Percentiles rank a stretch among this genome's conserved stretches.
phyloP scores from a whole-genome alignment of 2,888 invertebrate genomes.

The Acleris holmiana region DNA sequence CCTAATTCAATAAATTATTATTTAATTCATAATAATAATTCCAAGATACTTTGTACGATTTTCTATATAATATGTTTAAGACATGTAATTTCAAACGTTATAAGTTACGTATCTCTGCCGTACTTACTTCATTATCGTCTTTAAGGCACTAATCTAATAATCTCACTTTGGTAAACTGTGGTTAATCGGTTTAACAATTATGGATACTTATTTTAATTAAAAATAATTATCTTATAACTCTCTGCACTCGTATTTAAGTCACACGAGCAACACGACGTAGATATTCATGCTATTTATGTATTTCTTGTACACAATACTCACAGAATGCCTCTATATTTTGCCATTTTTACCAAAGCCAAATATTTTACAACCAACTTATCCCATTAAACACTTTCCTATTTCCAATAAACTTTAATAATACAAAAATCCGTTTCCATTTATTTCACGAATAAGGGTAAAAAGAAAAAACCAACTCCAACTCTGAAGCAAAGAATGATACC shows the following conservation, averaged over 20 bases:
- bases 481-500: too few relatives aligned
- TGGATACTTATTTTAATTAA: conserved; percentile 41
- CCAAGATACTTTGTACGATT: conserved; percentile 80
- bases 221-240: conserved; percentile 28
- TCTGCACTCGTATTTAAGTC: too few relatives aligned
- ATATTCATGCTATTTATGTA: conserved; percentile 12
- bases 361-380: conserved; percentile 13
- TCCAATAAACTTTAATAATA: background rate
- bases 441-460: too few relatives aligned
- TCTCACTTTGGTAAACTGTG: conserved; percentile 86
- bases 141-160: conserved; percentile 71
- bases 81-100: conserved; percentile 16
- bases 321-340: conserved; percentile 19
- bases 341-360: conserved; percentile 20
- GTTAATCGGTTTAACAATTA: conserved; percentile 70
- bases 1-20: conserved; percentile 74
- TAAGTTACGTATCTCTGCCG: conserved; percentile 15
- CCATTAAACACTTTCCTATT: background rate
- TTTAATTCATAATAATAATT: conserved; percentile 46
- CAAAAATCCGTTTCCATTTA: background rate
- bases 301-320: conserved; percentile 18
- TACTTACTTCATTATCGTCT: conserved; percentile 21
- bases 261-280: conserved; percentile 18
- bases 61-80: conserved; percentile 44
- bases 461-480: too few relatives aligned